phyloP scores from a whole-genome alignment of 2,888 invertebrate species.

The Autographa pulchrina region DNA sequence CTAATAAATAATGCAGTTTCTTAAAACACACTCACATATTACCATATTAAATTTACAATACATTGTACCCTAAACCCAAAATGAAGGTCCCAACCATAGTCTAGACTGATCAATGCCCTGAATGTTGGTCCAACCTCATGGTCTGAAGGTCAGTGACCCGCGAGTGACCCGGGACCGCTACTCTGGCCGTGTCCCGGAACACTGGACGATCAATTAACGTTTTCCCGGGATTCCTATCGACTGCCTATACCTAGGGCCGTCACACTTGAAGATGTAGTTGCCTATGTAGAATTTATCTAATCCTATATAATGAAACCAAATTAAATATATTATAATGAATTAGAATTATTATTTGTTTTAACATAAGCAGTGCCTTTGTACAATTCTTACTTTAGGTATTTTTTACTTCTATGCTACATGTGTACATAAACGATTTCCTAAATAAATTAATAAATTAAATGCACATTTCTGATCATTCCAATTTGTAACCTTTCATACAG shows the following conservation, averaged over 20 bases:
- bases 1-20: no score
- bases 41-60: neutral
- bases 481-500: no score
- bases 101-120: constrained; percentile 39
- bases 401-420: no score
- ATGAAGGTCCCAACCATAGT: constrained; percentile 14
- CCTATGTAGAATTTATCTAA: neutral
- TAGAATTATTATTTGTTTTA: no score
- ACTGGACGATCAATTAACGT: constrained; percentile 46
- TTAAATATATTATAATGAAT: no score
- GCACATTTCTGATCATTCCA: no score
- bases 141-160: constrained; percentile 39
- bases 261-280: neutral
- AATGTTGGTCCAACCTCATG: constrained; percentile 11
- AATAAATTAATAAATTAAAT: no score
- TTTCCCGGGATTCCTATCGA: constrained; percentile 46
- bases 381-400: neutral
- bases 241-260: constrained; percentile 23
- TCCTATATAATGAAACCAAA: no score
- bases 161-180: constrained; percentile 34
- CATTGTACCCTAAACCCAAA: neutral
- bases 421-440: no score
- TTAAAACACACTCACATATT: neutral
- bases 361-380: neutral
- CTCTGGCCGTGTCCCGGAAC: constrained; percentile 27